phyloP scores from a whole-genome alignment of 1,140 invertebrate species.

The Procambarus clarkii region DNA sequence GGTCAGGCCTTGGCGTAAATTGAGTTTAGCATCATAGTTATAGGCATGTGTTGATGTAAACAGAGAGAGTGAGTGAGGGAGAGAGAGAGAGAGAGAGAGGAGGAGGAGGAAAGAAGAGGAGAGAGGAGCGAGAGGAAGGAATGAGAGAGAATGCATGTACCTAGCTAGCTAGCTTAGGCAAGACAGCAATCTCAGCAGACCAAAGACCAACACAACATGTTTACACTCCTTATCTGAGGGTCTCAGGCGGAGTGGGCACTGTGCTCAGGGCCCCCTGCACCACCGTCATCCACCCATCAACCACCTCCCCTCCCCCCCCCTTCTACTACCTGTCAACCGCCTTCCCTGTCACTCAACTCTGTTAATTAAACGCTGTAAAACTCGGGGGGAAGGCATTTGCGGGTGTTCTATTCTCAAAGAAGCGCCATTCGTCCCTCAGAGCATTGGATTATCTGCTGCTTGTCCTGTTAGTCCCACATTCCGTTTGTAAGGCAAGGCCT shows the following conservation, averaged over 20 bases:
- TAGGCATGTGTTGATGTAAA: too few relatives aligned
- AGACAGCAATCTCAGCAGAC: background rate
- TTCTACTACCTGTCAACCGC: too few relatives aligned
- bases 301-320: too few relatives aligned
- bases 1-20: too few relatives aligned
- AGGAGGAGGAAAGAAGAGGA: background rate
- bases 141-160: background rate
- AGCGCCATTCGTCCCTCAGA: background rate
- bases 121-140: background rate
- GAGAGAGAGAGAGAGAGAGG: background rate
- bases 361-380: background rate
- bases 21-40: too few relatives aligned
- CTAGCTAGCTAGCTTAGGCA: background rate
- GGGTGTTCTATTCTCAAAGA: background rate
- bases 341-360: background rate
- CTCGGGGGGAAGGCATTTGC: background rate
- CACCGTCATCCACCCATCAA: too few relatives aligned
- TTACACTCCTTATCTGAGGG: constrained; percentile 11
- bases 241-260: background rate
- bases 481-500: too few relatives aligned
- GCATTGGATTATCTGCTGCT: too few relatives aligned
- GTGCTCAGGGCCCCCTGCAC: background rate
- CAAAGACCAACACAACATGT: constrained; percentile 3
- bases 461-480: too few relatives aligned
- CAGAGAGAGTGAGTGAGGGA: too few relatives aligned